Evolutionary conservation across 2,888 invertebrate genomes (phyloP).

Genomic region (Oscheius sp.): DNA sequence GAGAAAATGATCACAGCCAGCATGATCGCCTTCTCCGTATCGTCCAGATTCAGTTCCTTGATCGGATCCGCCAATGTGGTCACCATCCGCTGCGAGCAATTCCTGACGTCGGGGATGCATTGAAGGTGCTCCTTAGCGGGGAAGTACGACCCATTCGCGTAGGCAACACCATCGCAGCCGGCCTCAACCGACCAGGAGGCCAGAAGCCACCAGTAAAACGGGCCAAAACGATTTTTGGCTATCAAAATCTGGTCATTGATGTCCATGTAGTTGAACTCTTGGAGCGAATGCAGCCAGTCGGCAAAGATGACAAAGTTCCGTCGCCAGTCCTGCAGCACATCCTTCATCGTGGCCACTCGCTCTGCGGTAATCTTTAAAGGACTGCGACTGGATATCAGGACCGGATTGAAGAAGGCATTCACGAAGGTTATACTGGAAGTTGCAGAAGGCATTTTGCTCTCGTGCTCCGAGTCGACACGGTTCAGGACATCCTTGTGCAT

Average conservation of each 20-base stretch:
- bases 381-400: slow-evolving; percentile 49
- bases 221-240: slow-evolving; percentile 65
- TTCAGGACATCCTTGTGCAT: slow-evolving; percentile 51
- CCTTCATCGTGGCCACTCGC: slow-evolving; percentile 56
- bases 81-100: slow-evolving; percentile 50
- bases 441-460: slow-evolving; percentile 10
- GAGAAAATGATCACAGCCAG: slow-evolving; percentile 58
- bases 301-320: slow-evolving; percentile 64
- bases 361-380: slow-evolving; percentile 52
- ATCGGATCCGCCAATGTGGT: slow-evolving; percentile 60
- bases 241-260: slow-evolving; percentile 55
- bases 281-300: slow-evolving; percentile 64
- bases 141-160: slow-evolving; percentile 69
- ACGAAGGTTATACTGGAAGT: slow-evolving; percentile 50
- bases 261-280: slow-evolving; percentile 59
- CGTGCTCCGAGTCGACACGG: slow-evolving; percentile 27
- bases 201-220: slow-evolving; percentile 69
- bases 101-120: slow-evolving; percentile 56
- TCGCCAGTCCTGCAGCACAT: slow-evolving; percentile 67
- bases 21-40: slow-evolving; percentile 62
- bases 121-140: slow-evolving; percentile 51
- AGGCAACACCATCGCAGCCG: slow-evolving; percentile 66
- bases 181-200: slow-evolving; percentile 63
- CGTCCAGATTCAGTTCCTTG: slow-evolving; percentile 56
- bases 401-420: slow-evolving; percentile 59